These are phyloP conservation scores for Cheirogaleus major DNA, from an alignment of 2,797 vertebrate species.

Conservation along the genomic window DNA sequence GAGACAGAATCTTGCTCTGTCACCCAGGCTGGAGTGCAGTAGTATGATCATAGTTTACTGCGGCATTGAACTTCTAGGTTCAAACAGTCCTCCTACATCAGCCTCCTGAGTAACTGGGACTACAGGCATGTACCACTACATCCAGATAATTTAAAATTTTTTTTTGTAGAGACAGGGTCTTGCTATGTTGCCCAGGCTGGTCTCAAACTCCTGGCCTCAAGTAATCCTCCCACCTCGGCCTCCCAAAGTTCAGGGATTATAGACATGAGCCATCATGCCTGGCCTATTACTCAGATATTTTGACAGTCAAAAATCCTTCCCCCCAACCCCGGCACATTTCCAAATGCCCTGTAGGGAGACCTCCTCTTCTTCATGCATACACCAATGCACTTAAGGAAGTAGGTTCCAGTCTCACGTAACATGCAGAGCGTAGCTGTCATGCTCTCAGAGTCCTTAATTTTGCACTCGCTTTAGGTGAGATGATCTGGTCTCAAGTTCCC, in stretches of 20 bases:
- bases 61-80: not conserved
- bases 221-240: no score
- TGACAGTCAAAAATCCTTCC: not conserved
- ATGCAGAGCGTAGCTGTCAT: not conserved
- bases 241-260: no score
- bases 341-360: not conserved
- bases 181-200: no score
- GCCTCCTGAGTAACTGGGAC: not conserved
- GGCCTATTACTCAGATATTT: no score
- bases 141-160: not conserved
- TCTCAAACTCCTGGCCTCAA: no score
- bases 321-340: not conserved
- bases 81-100: not conserved
- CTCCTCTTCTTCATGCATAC: not conserved
- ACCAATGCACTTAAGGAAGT: not conserved
- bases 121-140: not conserved
- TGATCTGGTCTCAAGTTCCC: not conserved
- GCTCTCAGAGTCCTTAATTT: not conserved
- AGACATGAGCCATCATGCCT: not conserved
- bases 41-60: not conserved
- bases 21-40: not conserved
- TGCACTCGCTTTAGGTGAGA: not conserved
- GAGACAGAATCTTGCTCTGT: not conserved
- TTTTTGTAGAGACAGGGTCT: no score
- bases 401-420: not conserved